Percentiles rank a stretch among this genome's conserved stretches.
Evolutionary conservation across 2,797 vertebrate genomes (phyloP).

Genomic region (Pitangus sulphuratus): DNA sequence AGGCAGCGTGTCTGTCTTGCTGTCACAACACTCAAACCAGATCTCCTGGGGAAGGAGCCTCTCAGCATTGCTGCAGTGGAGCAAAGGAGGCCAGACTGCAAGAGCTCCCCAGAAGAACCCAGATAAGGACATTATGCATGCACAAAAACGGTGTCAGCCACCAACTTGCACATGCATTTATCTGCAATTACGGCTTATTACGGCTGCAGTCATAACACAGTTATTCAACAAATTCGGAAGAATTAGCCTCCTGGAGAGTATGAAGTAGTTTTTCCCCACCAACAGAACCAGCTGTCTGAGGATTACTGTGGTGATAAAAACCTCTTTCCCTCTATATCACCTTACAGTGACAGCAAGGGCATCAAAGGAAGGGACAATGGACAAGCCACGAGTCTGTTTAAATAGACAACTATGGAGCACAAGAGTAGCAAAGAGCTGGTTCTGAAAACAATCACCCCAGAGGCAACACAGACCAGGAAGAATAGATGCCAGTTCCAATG

Average conservation of each 20-base stretch:
- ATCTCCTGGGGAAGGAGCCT: neutral
- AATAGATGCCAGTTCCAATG: neutral
- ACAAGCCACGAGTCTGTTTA: neutral
- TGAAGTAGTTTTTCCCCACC: slow-evolving; percentile 2
- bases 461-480: neutral
- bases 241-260: slow-evolving; percentile 38
- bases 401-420: neutral
- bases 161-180: neutral
- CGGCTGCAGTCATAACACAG: slow-evolving; percentile 19
- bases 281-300: slow-evolving; percentile 14
- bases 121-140: neutral
- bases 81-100: neutral
- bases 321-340: neutral
- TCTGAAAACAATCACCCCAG: neutral
- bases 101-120: neutral
- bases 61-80: neutral
- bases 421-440: neutral
- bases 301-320: neutral
- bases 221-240: slow-evolving; percentile 41
- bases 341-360: neutral
- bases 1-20: neutral
- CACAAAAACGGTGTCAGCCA: neutral
- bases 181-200: slow-evolving; percentile 50
- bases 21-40: neutral
- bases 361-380: neutral